Base-by-base conservation (phyloP, 2,797 vertebrate species). In the Vultur gryphus region DNA sequence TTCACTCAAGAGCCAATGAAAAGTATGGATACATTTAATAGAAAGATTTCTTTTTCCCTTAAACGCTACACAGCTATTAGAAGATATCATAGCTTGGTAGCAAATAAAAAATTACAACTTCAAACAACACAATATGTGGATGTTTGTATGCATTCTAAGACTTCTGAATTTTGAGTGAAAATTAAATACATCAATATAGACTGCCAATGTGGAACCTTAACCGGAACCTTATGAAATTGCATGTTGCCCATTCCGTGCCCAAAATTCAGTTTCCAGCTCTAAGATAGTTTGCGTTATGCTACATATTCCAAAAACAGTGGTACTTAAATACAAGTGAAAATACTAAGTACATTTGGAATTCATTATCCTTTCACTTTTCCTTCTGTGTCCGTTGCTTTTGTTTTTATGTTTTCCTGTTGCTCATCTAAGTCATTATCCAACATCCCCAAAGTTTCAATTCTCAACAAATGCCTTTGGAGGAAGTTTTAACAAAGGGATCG, bases 81-180 rank as follows among this genome's bases (percentile, higher is more conserved):
- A 80, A 92, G 77, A 82, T 90, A 95, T 80, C 73, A 95, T 84
- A 96, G 91, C 66, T 57, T 80, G 75, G 77, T 89, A 87, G 82
- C 35, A 94, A 93, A 91, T 82, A 92, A 89, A 84, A 95, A 96
- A 91, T 72, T 92, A 81, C 24, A 71, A 9, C 87, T 93, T 97
- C 92, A 94, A 94, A 93, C 87, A 93, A 83, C 71, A 85, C 49
- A 86, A 59, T 88, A 87, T 89, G 69, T 70, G 76, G 84, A 77
- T 96, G 82, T 92, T 97, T 97, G 59, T 72, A 78, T 72, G 90
- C 92, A 67, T 94, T 87, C 52, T 90, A 87, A 89, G 71, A 12
- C 65, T 89, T 93, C 62, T 89, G 92, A 95, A 95, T 94, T 92
- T 95, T 91, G 66, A 96, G 69, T 72, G 79, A 92, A 97, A 94